Percentiles rank a stretch among this genome's conserved stretches.
phyloP scores from a whole-genome alignment of 2,797 vertebrate species.

The Pelodytes ibericus region DNA sequence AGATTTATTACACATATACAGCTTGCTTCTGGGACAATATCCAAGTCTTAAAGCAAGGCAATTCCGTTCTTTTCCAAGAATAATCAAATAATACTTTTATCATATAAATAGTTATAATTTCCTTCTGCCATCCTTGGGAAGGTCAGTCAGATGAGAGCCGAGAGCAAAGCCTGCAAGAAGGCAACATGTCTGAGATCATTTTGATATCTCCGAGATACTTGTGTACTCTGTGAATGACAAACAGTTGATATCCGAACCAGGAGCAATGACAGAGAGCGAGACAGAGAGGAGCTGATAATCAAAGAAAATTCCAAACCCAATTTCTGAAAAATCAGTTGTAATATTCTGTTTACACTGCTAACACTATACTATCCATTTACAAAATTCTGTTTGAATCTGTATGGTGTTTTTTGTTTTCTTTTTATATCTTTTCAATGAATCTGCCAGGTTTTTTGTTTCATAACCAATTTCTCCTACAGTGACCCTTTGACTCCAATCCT shows the following conservation, averaged over 20 bases:
- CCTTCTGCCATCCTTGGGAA: slow-evolving; percentile 50
- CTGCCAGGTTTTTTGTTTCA: too few species aligned
- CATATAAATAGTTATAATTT: slow-evolving; percentile 54
- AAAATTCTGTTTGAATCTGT: slow-evolving; percentile 25
- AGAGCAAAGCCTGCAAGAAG: slow-evolving; percentile 25
- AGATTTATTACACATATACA: too few species aligned
- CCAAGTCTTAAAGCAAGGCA: background rate
- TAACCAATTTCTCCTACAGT: too few species aligned
- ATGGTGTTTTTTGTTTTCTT: background rate
- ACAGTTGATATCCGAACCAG: slow-evolving; percentile 51
- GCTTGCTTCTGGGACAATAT: slow-evolving; percentile 43
- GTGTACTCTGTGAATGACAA: slow-evolving; percentile 51
- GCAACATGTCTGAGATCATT: slow-evolving; percentile 38
- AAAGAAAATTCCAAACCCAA: slow-evolving; percentile 56
- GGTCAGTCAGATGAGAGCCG: slow-evolving; percentile 53
- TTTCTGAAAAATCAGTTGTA: slow-evolving; percentile 10
- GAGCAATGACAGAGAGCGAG: slow-evolving; percentile 29
- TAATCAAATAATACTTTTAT: slow-evolving; percentile 10
- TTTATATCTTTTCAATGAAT: too few species aligned
- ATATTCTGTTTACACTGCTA: slow-evolving; percentile 25
- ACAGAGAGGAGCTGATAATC: slow-evolving; percentile 23
- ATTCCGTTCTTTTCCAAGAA: background rate
- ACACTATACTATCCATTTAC: too few species aligned
- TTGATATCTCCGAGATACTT: slow-evolving; percentile 50
- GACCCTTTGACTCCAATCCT: too few species aligned